phyloP scores from a whole-genome alignment of 2,797 vertebrate species.

The Petrocephalus schoutedeni region DNA sequence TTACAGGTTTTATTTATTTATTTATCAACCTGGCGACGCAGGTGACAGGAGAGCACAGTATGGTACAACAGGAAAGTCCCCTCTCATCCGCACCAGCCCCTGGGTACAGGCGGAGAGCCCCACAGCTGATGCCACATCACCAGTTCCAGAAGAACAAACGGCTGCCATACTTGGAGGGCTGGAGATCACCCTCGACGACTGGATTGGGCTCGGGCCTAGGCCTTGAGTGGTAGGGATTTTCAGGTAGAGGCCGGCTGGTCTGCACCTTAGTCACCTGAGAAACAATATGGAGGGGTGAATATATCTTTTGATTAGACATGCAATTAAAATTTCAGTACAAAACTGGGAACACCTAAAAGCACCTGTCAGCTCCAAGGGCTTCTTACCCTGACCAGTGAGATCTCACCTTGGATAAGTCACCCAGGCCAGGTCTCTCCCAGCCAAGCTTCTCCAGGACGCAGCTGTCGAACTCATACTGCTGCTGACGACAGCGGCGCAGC shows the following conservation, averaged over 20 bases:
- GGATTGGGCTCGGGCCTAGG: conserved; percentile 78
- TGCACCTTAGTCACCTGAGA: conserved; percentile 91
- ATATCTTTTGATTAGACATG: background rate
- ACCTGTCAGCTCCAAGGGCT: background rate
- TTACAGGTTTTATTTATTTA: background rate
- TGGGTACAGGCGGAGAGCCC: background rate
- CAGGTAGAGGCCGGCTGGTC: conserved; percentile 77
- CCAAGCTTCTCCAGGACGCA: conserved; percentile 92
- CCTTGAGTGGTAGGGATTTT: conserved; percentile 83
- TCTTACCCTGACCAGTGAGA: background rate
- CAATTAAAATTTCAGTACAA: background rate
- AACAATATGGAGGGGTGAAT: background rate
- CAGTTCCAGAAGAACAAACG: conserved; percentile 22
- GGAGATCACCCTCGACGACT: conserved; percentile 67
- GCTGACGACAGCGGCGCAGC: conserved; percentile 75
- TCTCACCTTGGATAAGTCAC: conserved; percentile 90
- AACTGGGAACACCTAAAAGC: background rate
- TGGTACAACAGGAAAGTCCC: conserved; percentile 9
- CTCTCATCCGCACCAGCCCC: background rate
- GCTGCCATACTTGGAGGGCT: conserved; percentile 19
- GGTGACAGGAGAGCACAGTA: conserved; percentile 5
- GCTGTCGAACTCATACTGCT: conserved; percentile 80
- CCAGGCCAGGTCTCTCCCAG: conserved; percentile 86
- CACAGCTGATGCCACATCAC: background rate
- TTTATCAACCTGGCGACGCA: background rate